Conservation (phyloP, 2,113 vertebrate species). For the Hyaena hyaena region DNA sequence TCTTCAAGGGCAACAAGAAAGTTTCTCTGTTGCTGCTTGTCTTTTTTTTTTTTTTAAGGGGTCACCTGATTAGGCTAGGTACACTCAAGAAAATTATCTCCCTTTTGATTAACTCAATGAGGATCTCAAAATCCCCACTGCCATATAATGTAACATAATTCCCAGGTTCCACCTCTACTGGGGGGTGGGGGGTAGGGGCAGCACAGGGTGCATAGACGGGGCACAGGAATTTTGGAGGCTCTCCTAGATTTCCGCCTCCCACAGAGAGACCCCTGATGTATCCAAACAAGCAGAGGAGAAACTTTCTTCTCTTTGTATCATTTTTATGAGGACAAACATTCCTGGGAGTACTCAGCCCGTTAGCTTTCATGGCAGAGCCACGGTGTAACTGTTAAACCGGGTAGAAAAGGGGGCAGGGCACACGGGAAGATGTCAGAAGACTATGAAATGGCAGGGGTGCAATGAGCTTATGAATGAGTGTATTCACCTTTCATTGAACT, state of each 20-base stretch:
- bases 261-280: conserved; percentile 65
- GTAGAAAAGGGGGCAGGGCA: neutral
- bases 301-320: conserved; percentile 82
- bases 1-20: neutral
- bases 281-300: conserved; percentile 85
- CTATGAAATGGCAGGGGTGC: neutral
- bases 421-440: neutral
- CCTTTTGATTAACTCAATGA: neutral
- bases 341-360: conserved; percentile 76
- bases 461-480: conserved; percentile 55
- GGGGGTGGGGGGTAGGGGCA: neutral
- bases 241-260: neutral
- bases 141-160: neutral
- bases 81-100: neutral
- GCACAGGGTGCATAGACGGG: neutral
- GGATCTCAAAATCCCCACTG: conserved; percentile 1
- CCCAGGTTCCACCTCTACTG: neutral
- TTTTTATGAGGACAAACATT: conserved; percentile 85
- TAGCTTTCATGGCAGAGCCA: conserved; percentile 74
- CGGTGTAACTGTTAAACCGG: neutral
- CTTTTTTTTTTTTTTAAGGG: neutral
- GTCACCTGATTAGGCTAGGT: neutral
- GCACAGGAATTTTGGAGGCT: neutral
- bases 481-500: conserved; percentile 66
- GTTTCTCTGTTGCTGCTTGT: neutral